Conservation (phyloP, 1,140 invertebrate species). For the Bombus confusus region DNA sequence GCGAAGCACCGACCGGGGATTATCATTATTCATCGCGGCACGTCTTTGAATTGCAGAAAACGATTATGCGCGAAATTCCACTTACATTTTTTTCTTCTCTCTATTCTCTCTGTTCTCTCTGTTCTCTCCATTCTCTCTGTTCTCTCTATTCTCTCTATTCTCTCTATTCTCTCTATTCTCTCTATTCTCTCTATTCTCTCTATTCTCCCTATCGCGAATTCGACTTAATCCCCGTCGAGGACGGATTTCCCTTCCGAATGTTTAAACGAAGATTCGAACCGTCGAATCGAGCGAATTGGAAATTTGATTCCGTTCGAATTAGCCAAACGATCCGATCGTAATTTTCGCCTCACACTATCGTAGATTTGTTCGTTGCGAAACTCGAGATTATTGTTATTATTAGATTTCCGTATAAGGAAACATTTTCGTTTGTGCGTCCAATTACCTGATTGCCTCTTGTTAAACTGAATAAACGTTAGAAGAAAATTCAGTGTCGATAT, state of each 20-base stretch:
- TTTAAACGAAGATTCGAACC: not conserved
- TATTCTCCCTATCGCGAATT: not conserved
- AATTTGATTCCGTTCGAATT: not conserved
- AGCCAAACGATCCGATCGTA: not conserved
- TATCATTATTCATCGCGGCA: constrained; percentile 49
- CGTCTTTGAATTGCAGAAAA: constrained; percentile 45
- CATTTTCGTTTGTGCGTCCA: too few species aligned
- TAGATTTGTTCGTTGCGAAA: too few species aligned
- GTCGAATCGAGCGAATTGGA: not conserved
- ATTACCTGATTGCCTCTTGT: too few species aligned
- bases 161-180: not conserved
- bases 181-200: not conserved
- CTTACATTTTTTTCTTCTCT: not conserved
- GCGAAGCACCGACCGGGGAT: constrained; percentile 36
- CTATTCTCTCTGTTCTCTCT: not conserved
- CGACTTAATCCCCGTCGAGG: not conserved
- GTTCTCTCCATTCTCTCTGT: too few species aligned
- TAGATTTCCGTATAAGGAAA: too few species aligned
- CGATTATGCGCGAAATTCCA: constrained; percentile 23
- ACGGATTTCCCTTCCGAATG: not conserved
- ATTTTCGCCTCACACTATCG: not conserved
- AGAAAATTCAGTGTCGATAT: too few species aligned
- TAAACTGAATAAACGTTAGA: too few species aligned
- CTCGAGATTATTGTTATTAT: too few species aligned
- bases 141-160: not conserved